Conservation (phyloP, 2,888 invertebrate genomes). For the Drosophila nigricruria region DNA sequence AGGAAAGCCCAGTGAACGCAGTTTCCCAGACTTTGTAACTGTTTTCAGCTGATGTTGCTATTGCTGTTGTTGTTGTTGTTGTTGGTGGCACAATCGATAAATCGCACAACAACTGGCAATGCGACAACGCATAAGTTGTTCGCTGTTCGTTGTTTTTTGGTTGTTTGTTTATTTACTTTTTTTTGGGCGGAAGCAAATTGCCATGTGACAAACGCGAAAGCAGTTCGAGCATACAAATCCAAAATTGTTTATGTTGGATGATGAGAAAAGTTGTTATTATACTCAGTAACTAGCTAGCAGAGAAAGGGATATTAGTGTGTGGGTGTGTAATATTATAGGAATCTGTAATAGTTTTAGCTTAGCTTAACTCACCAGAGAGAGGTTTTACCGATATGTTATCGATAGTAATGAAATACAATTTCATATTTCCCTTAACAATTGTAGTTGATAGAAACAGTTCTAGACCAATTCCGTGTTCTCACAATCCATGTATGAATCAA, state of each 20-base stretch:
- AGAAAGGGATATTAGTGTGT: neutral
- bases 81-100: constrained; percentile 53
- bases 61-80: constrained; percentile 19
- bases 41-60: constrained; percentile 13
- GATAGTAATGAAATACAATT: neutral
- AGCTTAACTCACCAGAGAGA: too few species aligned
- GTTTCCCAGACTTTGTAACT: constrained; percentile 57
- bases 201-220: constrained; percentile 41
- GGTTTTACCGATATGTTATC: too few species aligned
- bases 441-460: neutral
- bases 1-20: constrained; percentile 45
- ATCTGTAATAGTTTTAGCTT: too few species aligned
- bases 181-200: constrained; percentile 62
- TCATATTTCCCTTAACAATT: neutral
- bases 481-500: neutral
- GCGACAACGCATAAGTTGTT: constrained; percentile 38
- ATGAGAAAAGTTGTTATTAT: neutral
- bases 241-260: constrained; percentile 6
- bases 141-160: constrained; percentile 32
- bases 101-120: constrained; percentile 23
- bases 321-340: neutral
- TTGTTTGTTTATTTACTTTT: constrained; percentile 5
- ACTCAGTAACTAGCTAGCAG: neutral
- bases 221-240: constrained; percentile 19
- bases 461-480: too few species aligned